Conservation (phyloP, 1,140 invertebrate genomes). For the Magallana ariakensis region DNA sequence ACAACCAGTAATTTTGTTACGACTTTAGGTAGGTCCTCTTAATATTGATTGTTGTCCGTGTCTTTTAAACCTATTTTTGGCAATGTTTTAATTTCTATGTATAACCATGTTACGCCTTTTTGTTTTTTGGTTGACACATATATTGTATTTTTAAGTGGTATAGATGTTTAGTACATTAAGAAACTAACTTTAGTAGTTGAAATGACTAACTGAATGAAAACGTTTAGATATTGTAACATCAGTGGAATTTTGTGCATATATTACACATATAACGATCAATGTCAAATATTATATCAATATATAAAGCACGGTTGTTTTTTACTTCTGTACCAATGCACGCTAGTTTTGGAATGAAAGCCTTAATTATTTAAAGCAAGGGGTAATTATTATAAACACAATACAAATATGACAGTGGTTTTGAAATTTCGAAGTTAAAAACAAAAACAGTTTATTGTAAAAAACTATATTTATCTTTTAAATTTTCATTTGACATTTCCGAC, state of each 20-base stretch:
- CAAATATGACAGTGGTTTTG: no score
- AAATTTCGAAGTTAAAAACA: no score
- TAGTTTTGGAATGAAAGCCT: background rate
- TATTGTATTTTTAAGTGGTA: background rate
- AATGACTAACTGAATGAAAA: constrained; percentile 23
- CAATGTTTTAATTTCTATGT: constrained; percentile 22
- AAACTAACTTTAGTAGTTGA: constrained; percentile 22
- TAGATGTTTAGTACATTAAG: constrained; percentile 26
- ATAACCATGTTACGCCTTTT: background rate
- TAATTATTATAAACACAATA: no score
- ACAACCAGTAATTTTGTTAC: constrained; percentile 49
- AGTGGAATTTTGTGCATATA: constrained; percentile 25
- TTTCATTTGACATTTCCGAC: background rate
- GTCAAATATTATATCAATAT: background rate
- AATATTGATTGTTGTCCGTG: background rate
- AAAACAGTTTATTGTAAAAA: no score
- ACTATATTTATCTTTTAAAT: background rate
- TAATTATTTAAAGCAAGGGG: no score
- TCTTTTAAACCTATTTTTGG: background rate
- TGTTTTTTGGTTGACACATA: constrained; percentile 6
- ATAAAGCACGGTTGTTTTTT: constrained; percentile 17
- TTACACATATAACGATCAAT: background rate
- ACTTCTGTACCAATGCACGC: background rate
- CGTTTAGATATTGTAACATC: constrained; percentile 27
- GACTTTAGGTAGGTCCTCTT: constrained; percentile 53